Evolutionary conservation across 2,797 vertebrate genomes (phyloP).

Genomic region (Gymnocypris eckloni): DNA sequence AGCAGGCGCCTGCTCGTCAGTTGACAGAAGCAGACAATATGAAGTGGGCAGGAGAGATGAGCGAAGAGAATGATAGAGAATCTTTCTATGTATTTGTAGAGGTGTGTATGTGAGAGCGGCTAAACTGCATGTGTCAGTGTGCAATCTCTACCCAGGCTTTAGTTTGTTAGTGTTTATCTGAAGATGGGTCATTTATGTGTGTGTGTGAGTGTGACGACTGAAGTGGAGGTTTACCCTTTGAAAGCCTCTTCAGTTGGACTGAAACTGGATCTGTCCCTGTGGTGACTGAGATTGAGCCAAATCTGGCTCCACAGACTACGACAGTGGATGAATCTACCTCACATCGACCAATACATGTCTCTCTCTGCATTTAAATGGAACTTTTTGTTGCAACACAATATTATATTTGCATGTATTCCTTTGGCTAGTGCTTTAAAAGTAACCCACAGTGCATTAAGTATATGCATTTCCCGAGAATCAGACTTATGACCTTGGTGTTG

Average conservation of each 20-base stretch:
- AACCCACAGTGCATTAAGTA: neutral
- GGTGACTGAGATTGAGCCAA: constrained; percentile 49
- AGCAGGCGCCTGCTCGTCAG: constrained; percentile 59
- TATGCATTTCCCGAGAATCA: neutral
- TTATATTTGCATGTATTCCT: neutral
- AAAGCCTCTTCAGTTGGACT: constrained; percentile 33
- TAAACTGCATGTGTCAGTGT: constrained; percentile 1
- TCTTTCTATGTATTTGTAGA: constrained; percentile 40
- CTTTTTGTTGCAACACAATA: constrained; percentile 6
- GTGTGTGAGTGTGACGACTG: neutral
- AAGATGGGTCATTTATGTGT: constrained; percentile 5
- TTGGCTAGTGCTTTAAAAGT: neutral
- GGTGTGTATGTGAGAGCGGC: constrained; percentile 2
- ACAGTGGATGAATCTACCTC: constrained; percentile 16
- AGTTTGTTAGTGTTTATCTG: neutral
- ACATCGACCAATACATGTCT: constrained; percentile 13
- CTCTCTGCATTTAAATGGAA: constrained; percentile 12
- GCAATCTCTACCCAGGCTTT: neutral
- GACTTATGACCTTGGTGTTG: neutral
- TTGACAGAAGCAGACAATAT: constrained; percentile 63
- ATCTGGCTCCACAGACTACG: constrained; percentile 24
- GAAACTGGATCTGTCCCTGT: constrained; percentile 52
- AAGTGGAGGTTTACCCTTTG: constrained; percentile 22
- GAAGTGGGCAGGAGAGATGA: constrained; percentile 61
- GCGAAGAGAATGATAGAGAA: constrained; percentile 48